Base-by-base conservation (phyloP, 2,797 vertebrate genomes). In the Pyrocephalus nanus region DNA sequence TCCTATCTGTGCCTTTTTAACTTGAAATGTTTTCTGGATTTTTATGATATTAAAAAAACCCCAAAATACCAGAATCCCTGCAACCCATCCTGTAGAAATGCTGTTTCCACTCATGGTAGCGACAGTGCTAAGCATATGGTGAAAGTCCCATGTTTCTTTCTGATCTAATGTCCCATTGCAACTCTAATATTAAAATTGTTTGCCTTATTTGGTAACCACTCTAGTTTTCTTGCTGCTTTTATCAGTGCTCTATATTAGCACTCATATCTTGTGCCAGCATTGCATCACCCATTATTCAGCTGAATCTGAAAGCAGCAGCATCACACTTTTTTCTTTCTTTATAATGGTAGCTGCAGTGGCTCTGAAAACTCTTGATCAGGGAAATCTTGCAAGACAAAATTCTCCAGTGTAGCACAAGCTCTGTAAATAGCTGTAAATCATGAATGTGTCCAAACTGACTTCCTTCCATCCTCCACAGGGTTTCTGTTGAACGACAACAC, bases 151-250 rank as follows among this genome's bases (percentile, higher is more conserved):
- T 45, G 4, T 77, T 90, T 92, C 11, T 75, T 83, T 78, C 32
- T 90, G 43, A 69, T 66, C 26, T 94, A 62, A 73, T 62, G 38
- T 71, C 51, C 29, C 51, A 42, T 38, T 92, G 83, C 60, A 90
- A 43, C 21, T 92, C 17, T 70, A 53, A 73, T 92, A 75, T 77
- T 86, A 66, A 71, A 74, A 40, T 48, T 20, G 22, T 76, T 87
- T 95, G 20, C 89, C 91, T 88, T 96, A 71, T 88, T 96, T 93
- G 93, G 88, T 75, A 95, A 93, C n/a, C 29, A 8, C 51, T 70
- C 57, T 45, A 55, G 43, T 83, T 90, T 86, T 78, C 70, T 91
- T 75, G 34, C 61, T 91, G 30, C 51, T 76, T 90, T 89, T 80
- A 57, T 90, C 2, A 0, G 21, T 72, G 2, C 50, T 83, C 22